phyloP scores from a whole-genome alignment of 2,113 vertebrate species.

The Pycnonotus jocosus region DNA sequence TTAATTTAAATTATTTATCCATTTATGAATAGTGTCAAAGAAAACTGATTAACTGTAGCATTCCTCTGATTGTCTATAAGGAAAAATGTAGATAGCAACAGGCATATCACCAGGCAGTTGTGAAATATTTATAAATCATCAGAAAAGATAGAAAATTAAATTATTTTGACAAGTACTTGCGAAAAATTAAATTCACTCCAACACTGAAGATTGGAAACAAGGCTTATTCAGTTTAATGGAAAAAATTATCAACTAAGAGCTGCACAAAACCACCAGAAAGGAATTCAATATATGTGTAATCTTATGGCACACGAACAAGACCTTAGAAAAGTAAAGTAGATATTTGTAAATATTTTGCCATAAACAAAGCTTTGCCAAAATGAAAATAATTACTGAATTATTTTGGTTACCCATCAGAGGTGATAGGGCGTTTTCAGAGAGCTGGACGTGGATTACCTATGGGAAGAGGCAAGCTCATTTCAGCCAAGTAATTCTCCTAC shows the following conservation, averaged over 20 bases:
- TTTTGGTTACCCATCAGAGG: background rate
- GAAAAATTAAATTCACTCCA: background rate
- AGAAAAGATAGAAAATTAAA: background rate
- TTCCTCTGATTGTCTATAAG: background rate
- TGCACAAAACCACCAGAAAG: background rate
- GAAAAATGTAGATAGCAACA: background rate
- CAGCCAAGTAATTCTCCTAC: background rate
- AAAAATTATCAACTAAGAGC: background rate
- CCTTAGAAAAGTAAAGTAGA: background rate
- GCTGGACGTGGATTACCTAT: background rate
- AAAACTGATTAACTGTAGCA: background rate
- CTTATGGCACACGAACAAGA: background rate
- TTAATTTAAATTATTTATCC: background rate
- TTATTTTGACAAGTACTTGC: background rate
- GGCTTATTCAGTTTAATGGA: background rate
- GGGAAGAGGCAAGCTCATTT: background rate
- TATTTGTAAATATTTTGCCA: background rate
- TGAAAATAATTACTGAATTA: background rate
- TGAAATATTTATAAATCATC: background rate
- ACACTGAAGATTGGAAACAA: background rate
- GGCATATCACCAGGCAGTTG: background rate
- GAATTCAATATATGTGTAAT: background rate
- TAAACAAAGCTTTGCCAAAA: background rate
- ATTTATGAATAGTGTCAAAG: background rate
- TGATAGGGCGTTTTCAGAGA: background rate